phyloP scores from a whole-genome alignment of 2,888 invertebrate genomes.

The Drosophila subquinaria region DNA sequence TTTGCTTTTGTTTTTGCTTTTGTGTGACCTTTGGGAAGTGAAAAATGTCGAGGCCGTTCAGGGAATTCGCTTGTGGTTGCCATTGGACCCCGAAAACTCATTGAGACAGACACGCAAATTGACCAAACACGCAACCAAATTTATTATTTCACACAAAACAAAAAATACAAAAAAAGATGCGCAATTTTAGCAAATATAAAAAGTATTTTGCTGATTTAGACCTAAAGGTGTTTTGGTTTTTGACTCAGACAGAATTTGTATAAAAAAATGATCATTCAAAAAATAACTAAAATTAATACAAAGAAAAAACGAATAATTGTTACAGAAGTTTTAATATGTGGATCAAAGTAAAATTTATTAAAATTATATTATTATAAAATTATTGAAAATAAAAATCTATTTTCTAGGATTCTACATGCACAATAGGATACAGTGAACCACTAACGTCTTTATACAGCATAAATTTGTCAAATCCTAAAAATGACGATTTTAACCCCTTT shows the following conservation, averaged over 20 bases:
- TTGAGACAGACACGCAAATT: slow-evolving; percentile 75
- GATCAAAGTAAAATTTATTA: too few relatives aligned
- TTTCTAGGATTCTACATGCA: too few relatives aligned
- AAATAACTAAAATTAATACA: not conserved
- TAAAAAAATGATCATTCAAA: not conserved
- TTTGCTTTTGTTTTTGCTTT: not conserved
- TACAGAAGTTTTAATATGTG: too few relatives aligned
- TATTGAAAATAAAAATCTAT: too few relatives aligned
- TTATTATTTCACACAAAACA: slow-evolving; percentile 24
- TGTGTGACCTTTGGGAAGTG: slow-evolving; percentile 57
- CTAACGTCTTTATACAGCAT: too few relatives aligned
- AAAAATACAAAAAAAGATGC: slow-evolving; percentile 14
- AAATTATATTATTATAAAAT: too few relatives aligned
- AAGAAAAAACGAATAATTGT: too few relatives aligned
- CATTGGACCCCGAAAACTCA: slow-evolving; percentile 45
- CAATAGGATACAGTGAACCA: too few relatives aligned
- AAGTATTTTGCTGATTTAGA: slow-evolving; percentile 7
- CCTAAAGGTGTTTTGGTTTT: slow-evolving; percentile 12
- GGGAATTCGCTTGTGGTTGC: slow-evolving; percentile 63
- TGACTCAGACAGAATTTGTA: not conserved
- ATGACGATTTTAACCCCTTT: too few relatives aligned
- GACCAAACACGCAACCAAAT: slow-evolving; percentile 67
- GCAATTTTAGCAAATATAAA: slow-evolving; percentile 25
- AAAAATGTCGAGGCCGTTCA: slow-evolving; percentile 65
- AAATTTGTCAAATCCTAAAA: too few relatives aligned